Base-by-base conservation (phyloP, 2,113 vertebrate species). In the Dermatemys mawii region DNA sequence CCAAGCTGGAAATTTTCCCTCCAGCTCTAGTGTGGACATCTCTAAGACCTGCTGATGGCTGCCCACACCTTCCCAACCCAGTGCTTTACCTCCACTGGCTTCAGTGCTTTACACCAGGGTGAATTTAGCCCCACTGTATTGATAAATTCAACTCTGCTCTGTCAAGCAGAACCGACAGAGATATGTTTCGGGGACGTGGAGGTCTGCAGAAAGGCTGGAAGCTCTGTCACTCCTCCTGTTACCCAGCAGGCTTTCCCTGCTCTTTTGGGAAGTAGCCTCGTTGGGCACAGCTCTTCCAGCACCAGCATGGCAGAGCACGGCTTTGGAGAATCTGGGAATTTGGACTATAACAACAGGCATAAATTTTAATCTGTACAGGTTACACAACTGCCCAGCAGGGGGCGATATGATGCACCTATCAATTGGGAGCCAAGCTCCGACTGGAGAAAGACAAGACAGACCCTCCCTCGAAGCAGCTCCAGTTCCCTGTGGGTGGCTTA, bases 371-470 rank as follows among this genome's bases (percentile, higher is more conserved):
- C 63, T 8, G 63, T 0, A 5, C 48, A 8, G 5, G 0, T 78
- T 2, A 27, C 70, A 55, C 21, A 27, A 48, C n/a, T 67, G 29
- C 13, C 27, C 63, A 29, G 14, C 55, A 79, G 79, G 51, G 14
- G 76, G 57, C 80, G 24, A 46, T 13, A 32, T 8, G 27, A 51
- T 5, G 12, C 0, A 2, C 48, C 46, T 27, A 5, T 6, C 14
- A 16, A 44, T 22, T 0, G 1, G 27, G 44, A 27, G 14, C 41
- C 26, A 5, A 46, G 12, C 27, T 29, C 27, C 7, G 4, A 44
- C 44, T 29, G 14, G 12, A 13, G 44, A 27, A 48, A 29, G 26
- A 14, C 27, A 8, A 78, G 13, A 29, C 17, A 10, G 10, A 8
- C 46, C 4, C 48, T 48, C 29, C 76, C 17, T n/a, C 8, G 35